Evolutionary conservation across 2,888 invertebrate species (phyloP), one percentile per base, ranked within the genome.

Genomic region (Drosophila ustulata): DNA sequence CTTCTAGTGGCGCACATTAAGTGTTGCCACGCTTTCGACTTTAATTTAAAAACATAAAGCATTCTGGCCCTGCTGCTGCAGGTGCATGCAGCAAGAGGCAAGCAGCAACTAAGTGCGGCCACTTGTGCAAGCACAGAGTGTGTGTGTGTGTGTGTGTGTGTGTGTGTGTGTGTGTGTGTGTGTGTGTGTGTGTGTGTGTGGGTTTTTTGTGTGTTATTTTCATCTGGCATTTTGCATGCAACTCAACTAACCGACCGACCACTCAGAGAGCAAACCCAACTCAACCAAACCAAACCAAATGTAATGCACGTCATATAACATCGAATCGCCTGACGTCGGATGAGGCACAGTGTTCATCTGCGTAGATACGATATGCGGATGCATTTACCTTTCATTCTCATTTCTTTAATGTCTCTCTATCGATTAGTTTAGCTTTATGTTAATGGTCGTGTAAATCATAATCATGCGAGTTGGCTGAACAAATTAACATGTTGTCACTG

Each of bases 21-120:
- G 83, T 84, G 87, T 87, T 87, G 87, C 87, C 87, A 84, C 87
- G 83, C 83, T 84, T 83, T 83, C 87, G 87, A 83, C 83, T 87
- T 83, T 83, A 83, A 83, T 83, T 83, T 83, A 82, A 83, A 83
- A 83, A 83, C 87, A 83, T 83, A 83, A 83, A 83, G 75, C 84
- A 83, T 28, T 57, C 64, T 46, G 56, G 51, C 39, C 32, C 28
- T 25, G 57, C 51, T 2, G 41, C 39, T 53, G 37, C 51, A 37
- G 50, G n/a, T 39, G 43, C 4, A n/a, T 37, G 41, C 59, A 32
- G 65, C 37, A 43, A 25, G 30, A 58, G 70, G 26, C 25, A 59
- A 49, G 63, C 18, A 47, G 63, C 80, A 53, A 51, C 64, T 67
- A 80, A 83, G 86, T 83, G 86, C 75, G 70, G 69, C 70, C 87